Evolutionary conservation across 2,113 vertebrate genomes (phyloP), one percentile per base, ranked within the genome.

Genomic region (Tragelaphus strepsiceros): DNA sequence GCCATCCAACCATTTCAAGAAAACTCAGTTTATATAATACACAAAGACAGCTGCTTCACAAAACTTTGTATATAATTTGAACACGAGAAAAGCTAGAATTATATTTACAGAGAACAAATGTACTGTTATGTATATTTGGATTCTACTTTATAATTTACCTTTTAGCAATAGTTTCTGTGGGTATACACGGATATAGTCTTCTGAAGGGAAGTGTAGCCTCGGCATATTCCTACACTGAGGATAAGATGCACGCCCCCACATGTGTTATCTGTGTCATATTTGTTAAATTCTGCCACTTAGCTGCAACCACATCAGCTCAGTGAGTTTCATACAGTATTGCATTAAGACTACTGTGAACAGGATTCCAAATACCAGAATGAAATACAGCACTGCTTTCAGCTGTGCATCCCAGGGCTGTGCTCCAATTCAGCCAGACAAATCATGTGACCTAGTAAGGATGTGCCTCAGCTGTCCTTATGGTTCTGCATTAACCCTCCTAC

Each of bases 1-100:
- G n/a, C 10, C 64, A 30, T 54, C 39, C 80, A 96, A n/a, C 56
- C 24, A 92, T 96, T 91, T 88, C 74, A 91, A 62, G 64, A 96
- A 94, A 85, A 54, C 71, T 86, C 71, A 82, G 59, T 43, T 30
- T 67, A 30, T 28, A 19, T 35, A 28, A 78, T 24, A 43, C 54
- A 64, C 11, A 90, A 56, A 87, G 80, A 82, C 46, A 59, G 35
- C 39, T 53, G 54, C 9, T 59, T 83, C 71, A 8, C 6, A 85
- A 83, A 43, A 64, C 46, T 39, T 59, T 28, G 53, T 22, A 53
- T 82, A 10, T 46, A 35, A 22, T 54, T 59, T 59, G 61, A 53
- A 59, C 28, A 46, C 5, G 2, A 28, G 28, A 59, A 89, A 93
- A 93, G 14, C 13, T 46, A 54, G 28, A 43, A 64, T 12, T 51